Percentiles rank a stretch among this genome's conserved stretches.
phyloP scores from a whole-genome alignment of 2,797 vertebrate species.

The Periparus ater region DNA sequence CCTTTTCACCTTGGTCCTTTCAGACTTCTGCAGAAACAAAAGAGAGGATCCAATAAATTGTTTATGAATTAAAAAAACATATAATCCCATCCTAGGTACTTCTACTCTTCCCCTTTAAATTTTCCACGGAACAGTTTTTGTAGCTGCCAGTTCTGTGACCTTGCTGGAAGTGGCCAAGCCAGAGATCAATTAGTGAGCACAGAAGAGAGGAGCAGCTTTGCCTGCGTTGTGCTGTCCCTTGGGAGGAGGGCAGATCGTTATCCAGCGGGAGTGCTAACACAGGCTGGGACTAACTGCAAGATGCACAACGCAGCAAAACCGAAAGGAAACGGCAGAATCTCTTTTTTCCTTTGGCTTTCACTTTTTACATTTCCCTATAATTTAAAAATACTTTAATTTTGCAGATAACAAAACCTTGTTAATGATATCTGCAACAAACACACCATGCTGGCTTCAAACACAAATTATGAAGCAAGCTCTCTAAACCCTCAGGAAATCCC shows the following conservation, averaged over 20 bases:
- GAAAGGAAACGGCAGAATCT: not conserved
- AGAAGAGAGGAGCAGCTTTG: slow-evolving; percentile 25
- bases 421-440: not conserved
- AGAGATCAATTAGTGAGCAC: slow-evolving; percentile 69
- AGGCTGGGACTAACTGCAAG: slow-evolving; percentile 2
- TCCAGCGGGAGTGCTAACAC: slow-evolving; percentile 2
- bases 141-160: slow-evolving; percentile 52
- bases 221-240: not conserved
- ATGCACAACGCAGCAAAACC: not conserved
- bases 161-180: slow-evolving; percentile 68
- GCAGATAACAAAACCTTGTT: not conserved
- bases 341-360: not conserved
- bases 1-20: not conserved
- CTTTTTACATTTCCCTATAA: not conserved
- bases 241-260: slow-evolving; percentile 42
- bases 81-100: not conserved
- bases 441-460: not conserved
- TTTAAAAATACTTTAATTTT: not conserved
- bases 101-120: slow-evolving; percentile 47
- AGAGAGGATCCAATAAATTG: not conserved
- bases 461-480: not conserved
- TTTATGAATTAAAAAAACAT: not conserved
- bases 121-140: not conserved
- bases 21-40: slow-evolving; percentile 24
- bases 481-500: not conserved